Evolutionary conservation across 2,113 vertebrate species (phyloP).

Genomic region (Antechinus flavipes): DNA sequence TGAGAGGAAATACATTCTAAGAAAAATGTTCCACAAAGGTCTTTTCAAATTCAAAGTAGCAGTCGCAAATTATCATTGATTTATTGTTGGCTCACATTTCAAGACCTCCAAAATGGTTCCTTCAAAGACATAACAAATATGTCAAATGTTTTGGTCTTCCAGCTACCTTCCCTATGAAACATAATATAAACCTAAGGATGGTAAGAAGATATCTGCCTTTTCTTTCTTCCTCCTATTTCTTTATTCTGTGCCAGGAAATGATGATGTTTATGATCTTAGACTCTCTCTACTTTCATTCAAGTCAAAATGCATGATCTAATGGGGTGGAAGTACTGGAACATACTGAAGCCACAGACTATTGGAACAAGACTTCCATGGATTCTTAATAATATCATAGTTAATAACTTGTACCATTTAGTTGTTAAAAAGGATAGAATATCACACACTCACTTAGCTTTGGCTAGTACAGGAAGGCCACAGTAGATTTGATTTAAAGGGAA

Average conservation of each 20-base stretch:
- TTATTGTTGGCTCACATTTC: background rate
- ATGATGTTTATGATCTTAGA: background rate
- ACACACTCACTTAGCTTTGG: background rate
- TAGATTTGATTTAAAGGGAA: background rate
- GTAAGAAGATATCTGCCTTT: background rate
- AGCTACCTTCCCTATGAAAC: background rate
- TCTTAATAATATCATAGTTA: background rate
- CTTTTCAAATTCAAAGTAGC: background rate
- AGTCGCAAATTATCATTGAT: background rate
- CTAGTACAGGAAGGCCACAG: background rate
- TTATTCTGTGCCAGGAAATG: background rate
- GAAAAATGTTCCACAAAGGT: background rate
- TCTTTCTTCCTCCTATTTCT: background rate
- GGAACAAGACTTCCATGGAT: background rate
- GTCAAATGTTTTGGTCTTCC: background rate
- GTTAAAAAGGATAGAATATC: background rate
- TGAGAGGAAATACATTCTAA: background rate
- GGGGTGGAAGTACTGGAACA: background rate
- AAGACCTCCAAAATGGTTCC: background rate
- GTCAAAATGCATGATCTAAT: background rate
- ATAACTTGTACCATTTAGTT: background rate
- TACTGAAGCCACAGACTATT: background rate
- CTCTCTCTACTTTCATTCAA: background rate
- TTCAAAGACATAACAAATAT: background rate
- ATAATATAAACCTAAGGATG: background rate